Evolutionary conservation across 2,113 vertebrate species (phyloP).

Genomic region (Hypomesus transpacificus): DNA sequence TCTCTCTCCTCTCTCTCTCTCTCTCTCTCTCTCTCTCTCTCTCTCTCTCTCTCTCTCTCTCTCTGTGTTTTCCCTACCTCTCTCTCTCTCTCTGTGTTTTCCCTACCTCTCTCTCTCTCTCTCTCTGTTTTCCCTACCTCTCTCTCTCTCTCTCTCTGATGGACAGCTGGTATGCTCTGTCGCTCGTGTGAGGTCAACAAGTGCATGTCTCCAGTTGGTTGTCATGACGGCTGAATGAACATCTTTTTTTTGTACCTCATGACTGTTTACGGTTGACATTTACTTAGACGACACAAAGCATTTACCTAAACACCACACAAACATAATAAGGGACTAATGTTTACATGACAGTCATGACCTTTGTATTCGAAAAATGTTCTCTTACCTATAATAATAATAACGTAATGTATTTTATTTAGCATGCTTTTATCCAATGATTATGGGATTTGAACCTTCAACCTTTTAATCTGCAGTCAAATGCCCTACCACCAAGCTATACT

Average conservation of each 20-base stretch:
- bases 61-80: too few relatives aligned
- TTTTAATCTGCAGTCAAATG: too few relatives aligned
- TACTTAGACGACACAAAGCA: neutral
- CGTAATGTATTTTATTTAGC: too few relatives aligned
- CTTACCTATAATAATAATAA: too few relatives aligned
- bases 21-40: neutral
- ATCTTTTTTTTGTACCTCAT: constrained; percentile 18
- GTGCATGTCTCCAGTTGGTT: constrained; percentile 42
- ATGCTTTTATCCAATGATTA: too few relatives aligned
- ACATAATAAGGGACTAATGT: constrained; percentile 20
- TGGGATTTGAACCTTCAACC: too few relatives aligned
- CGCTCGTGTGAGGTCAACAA: constrained; percentile 41
- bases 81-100: neutral
- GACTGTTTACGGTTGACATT: constrained; percentile 9
- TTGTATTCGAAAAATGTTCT: neutral
- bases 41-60: neutral
- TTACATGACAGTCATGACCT: constrained; percentile 15
- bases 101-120: neutral
- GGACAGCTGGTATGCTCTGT: constrained; percentile 51
- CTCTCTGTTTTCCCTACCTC: too few relatives aligned
- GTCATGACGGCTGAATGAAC: neutral
- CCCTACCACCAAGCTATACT: too few relatives aligned
- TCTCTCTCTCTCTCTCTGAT: neutral
- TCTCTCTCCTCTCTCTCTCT: neutral
- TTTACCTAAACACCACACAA: neutral